Evolutionary conservation across 2,797 vertebrate species (phyloP).

Genomic region (Triplophysa bombifrons): DNA sequence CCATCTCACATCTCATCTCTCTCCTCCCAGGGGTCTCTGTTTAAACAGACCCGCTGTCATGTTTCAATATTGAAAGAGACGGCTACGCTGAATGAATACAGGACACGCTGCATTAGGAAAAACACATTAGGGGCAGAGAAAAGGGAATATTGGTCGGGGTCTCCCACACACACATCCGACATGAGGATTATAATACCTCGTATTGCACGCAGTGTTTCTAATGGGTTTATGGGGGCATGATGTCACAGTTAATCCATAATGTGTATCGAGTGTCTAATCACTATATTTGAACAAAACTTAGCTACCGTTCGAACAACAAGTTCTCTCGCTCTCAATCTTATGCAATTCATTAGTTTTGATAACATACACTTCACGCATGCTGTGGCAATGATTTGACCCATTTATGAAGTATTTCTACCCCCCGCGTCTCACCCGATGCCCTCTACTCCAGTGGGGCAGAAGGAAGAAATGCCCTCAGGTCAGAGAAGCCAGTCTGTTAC

Average conservation of each 20-base stretch:
- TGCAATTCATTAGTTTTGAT: slow-evolving; percentile 50
- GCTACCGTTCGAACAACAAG: neutral
- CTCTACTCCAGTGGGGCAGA: slow-evolving; percentile 41
- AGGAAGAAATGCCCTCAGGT: slow-evolving; percentile 45
- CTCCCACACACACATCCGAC: slow-evolving; percentile 19
- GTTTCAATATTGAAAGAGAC: slow-evolving; percentile 75
- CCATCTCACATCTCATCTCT: neutral
- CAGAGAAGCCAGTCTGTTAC: slow-evolving; percentile 37
- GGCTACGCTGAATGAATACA: slow-evolving; percentile 57
- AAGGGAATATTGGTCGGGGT: slow-evolving; percentile 47
- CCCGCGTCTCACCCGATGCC: slow-evolving; percentile 48
- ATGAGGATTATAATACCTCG: slow-evolving; percentile 24
- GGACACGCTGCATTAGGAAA: slow-evolving; percentile 53
- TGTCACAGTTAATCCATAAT: slow-evolving; percentile 21
- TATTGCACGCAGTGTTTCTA: slow-evolving; percentile 1
- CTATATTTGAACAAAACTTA: neutral
- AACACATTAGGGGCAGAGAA: slow-evolving; percentile 53
- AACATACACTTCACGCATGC: slow-evolving; percentile 51
- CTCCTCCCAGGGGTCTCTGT: slow-evolving; percentile 24
- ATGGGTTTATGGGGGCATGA: slow-evolving; percentile 15
- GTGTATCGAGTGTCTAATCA: slow-evolving; percentile 2
- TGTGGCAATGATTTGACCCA: slow-evolving; percentile 48
- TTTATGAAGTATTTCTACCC: slow-evolving; percentile 50
- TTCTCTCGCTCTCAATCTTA: slow-evolving; percentile 5
- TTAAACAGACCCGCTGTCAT: slow-evolving; percentile 59